Percentiles rank a stretch among this genome's conserved stretches.
phyloP scores from a whole-genome alignment of 2,113 vertebrate species.

The Merops nubicus region DNA sequence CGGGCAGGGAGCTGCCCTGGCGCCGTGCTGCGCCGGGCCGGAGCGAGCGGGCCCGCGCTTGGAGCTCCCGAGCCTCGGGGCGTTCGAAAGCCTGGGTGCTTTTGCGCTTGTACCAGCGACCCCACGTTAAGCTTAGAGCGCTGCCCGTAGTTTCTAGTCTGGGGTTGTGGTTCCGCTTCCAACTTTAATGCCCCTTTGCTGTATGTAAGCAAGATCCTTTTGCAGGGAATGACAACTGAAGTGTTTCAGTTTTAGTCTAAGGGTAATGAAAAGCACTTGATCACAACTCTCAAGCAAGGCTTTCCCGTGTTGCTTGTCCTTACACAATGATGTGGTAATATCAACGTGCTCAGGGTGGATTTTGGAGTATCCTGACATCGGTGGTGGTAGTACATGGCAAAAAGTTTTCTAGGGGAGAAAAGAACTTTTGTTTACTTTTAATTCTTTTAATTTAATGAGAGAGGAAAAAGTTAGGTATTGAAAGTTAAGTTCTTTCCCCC shows the following conservation, averaged over 20 bases:
- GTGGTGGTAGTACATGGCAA: accelerated
- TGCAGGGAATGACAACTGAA: accelerated
- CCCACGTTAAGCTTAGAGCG: accelerated
- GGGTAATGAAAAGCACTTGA: neutral
- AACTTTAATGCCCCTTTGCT: neutral
- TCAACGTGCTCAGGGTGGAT: accelerated
- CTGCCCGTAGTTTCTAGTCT: accelerated
- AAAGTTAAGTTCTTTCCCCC: neutral
- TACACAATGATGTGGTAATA: neutral
- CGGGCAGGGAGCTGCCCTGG: accelerated
- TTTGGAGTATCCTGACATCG: neutral
- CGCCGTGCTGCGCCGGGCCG: accelerated
- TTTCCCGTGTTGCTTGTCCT: neutral
- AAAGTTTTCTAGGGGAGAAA: neutral
- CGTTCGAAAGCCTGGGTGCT: accelerated
- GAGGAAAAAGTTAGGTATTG: neutral
- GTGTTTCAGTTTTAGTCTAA: accelerated
- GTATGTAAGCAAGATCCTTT: neutral
- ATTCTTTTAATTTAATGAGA: neutral
- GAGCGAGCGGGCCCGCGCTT: accelerated
- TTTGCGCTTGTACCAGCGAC: accelerated
- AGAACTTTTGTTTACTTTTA: neutral
- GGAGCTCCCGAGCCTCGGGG: accelerated
- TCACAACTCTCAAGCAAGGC: neutral
- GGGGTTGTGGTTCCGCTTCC: neutral